These are phyloP conservation scores for Poeciliopsis turrubarensis DNA, from an alignment of 2,113 vertebrate species.

Conservation along the genomic window DNA sequence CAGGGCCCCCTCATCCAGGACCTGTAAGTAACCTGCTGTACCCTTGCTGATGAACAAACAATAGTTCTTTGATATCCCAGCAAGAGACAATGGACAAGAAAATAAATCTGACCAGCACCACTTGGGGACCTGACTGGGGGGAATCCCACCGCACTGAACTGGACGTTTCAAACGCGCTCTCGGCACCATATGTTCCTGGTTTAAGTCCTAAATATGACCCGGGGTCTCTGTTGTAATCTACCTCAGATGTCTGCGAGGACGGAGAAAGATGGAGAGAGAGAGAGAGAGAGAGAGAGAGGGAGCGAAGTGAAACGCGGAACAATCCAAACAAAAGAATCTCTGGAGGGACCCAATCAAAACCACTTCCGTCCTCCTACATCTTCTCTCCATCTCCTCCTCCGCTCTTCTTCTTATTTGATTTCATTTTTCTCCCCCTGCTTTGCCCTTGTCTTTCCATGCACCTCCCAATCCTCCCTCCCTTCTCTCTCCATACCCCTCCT, in stretches of 20 bases:
- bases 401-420: constrained; percentile 65
- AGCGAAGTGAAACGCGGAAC: constrained; percentile 73
- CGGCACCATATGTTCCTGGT: constrained; percentile 81
- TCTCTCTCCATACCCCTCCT: constrained; percentile 4
- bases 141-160: constrained; percentile 73
- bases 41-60: constrained; percentile 80
- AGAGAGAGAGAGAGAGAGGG: constrained; percentile 44
- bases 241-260: constrained; percentile 79
- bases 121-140: constrained; percentile 70
- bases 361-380: constrained; percentile 78
- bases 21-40: constrained; percentile 77
- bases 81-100: constrained; percentile 82
- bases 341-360: constrained; percentile 69
- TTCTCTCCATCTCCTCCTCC: constrained; percentile 66
- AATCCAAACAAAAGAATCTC: constrained; percentile 82
- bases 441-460: constrained; percentile 68
- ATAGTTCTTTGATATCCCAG: constrained; percentile 81
- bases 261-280: constrained; percentile 61
- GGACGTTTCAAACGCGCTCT: constrained; percentile 44
- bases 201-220: constrained; percentile 82
- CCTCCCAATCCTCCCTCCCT: constrained; percentile 27
- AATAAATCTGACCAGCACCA: constrained; percentile 80
- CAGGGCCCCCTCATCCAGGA: constrained; percentile 52
- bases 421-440: constrained; percentile 43
- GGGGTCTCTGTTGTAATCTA: constrained; percentile 79